phyloP scores from a whole-genome alignment of 2,797 vertebrate species.

The Macrochelys suwanniensis region DNA sequence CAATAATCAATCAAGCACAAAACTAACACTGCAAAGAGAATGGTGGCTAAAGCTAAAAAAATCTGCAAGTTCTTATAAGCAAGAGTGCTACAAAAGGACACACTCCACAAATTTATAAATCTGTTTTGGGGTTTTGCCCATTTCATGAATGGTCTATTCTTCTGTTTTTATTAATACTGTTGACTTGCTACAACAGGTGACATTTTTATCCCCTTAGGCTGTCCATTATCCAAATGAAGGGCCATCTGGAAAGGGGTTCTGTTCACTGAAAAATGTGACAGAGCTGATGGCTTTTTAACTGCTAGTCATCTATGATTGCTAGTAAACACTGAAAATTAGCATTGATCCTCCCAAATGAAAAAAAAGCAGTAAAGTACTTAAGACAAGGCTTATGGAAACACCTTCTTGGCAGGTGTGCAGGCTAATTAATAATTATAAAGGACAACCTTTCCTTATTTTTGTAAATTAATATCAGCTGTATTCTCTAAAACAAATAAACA shows the following conservation, averaged over 20 bases:
- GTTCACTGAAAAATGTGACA: constrained; percentile 85
- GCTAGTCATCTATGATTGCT: constrained; percentile 86
- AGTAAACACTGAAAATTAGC: constrained; percentile 82
- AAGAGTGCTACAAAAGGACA: constrained; percentile 53
- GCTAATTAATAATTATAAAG: constrained; percentile 78
- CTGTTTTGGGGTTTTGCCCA: constrained; percentile 54
- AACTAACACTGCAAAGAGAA: constrained; percentile 3
- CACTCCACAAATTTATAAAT: constrained; percentile 60
- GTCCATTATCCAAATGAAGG: constrained; percentile 87
- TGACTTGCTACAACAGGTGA: constrained; percentile 84
- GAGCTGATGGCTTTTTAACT: constrained; percentile 87
- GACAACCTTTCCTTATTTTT: constrained; percentile 74
- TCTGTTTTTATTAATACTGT: constrained; percentile 82
- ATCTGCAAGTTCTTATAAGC: constrained; percentile 33
- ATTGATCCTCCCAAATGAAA: constrained; percentile 81
- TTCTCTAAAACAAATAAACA: constrained; percentile 75
- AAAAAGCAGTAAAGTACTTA: constrained; percentile 79
- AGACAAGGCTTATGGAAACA: constrained; percentile 73
- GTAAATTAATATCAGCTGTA: constrained; percentile 74
- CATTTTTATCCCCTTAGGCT: constrained; percentile 86
- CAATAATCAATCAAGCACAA: neutral
- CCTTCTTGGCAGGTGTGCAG: constrained; percentile 76
- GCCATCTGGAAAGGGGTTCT: constrained; percentile 87
- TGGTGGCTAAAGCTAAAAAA: constrained; percentile 13
- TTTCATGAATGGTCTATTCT: constrained; percentile 73